Conservation (phyloP, 2,888 invertebrate species). For the Dryobota labecula region DNA sequence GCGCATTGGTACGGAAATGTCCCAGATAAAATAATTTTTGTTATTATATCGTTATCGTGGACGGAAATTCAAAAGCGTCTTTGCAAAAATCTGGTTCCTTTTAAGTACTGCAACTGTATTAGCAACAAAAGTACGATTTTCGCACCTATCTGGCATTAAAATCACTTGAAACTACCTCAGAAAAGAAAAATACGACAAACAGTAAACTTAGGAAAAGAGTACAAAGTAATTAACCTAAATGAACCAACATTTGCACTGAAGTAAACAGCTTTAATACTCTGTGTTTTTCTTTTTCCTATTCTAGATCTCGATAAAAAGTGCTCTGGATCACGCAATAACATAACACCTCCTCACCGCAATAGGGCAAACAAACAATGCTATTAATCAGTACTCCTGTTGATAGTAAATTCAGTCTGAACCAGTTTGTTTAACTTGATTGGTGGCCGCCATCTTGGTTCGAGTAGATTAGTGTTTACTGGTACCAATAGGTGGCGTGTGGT, state of each 20-base stretch:
- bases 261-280: conserved; percentile 16
- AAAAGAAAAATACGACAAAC: conserved; percentile 9
- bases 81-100: too few species aligned
- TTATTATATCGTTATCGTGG: too few species aligned
- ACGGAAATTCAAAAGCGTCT: too few species aligned
- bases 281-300: conserved; percentile 12
- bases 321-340: conserved; percentile 31
- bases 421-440: conserved; percentile 19
- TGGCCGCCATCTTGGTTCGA: neutral
- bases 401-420: conserved; percentile 37
- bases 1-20: too few species aligned
- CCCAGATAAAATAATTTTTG: too few species aligned
- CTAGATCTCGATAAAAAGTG: conserved; percentile 20
- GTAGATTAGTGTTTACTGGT: conserved; percentile 11
- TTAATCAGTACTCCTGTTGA: conserved; percentile 41
- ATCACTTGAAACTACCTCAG: neutral
- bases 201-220: neutral
- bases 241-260: conserved; percentile 25
- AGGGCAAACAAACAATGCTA: conserved; percentile 44
- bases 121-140: neutral
- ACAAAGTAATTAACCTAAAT: conserved; percentile 45
- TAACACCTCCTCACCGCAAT: conserved; percentile 19
- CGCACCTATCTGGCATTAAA: neutral
- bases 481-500: conserved; percentile 9
- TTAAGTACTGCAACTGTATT: too few species aligned